Conservation (phyloP, 2,797 vertebrate species). For the Serranus cabrilla region DNA sequence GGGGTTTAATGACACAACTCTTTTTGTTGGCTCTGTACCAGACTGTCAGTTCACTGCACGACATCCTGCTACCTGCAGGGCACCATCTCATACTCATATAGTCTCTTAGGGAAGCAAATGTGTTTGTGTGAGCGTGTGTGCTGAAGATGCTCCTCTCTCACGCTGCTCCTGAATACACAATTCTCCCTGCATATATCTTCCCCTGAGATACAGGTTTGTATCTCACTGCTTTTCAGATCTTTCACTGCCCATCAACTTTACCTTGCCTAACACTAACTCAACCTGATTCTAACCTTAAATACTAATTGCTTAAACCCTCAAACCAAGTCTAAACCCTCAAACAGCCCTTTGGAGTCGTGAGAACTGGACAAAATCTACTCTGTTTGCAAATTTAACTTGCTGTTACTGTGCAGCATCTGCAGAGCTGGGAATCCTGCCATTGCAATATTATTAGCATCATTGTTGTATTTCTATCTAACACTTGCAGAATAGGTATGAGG, state of each 20-base stretch:
- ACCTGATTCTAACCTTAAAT: not conserved
- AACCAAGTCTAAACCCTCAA: not conserved
- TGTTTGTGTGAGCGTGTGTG: slow-evolving; percentile 23
- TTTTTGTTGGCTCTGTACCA: slow-evolving; percentile 39
- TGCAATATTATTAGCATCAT: slow-evolving; percentile 23
- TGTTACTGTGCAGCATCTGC: slow-evolving; percentile 3
- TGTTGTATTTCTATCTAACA: slow-evolving; percentile 26
- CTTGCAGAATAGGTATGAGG: slow-evolving; percentile 24
- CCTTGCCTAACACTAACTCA: not conserved
- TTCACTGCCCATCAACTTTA: not conserved
- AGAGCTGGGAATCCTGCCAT: slow-evolving; percentile 38
- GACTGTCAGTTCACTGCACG: slow-evolving; percentile 41
- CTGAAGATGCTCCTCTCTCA: slow-evolving; percentile 14
- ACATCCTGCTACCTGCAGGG: slow-evolving; percentile 64
- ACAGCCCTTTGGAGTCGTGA: not conserved
- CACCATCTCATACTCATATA: slow-evolving; percentile 41
- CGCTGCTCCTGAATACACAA: slow-evolving; percentile 18
- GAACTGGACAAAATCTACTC: not conserved
- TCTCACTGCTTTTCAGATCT: not conserved
- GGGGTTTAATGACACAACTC: slow-evolving; percentile 58
- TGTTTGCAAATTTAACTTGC: not conserved
- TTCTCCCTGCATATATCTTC: slow-evolving; percentile 25
- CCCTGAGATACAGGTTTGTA: slow-evolving; percentile 9
- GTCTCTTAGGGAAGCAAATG: slow-evolving; percentile 43
- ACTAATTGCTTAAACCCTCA: not conserved